These are phyloP conservation scores for Eurypyga helias DNA, from an alignment of 2,113 vertebrate genomes.

Conservation along the genomic window DNA sequence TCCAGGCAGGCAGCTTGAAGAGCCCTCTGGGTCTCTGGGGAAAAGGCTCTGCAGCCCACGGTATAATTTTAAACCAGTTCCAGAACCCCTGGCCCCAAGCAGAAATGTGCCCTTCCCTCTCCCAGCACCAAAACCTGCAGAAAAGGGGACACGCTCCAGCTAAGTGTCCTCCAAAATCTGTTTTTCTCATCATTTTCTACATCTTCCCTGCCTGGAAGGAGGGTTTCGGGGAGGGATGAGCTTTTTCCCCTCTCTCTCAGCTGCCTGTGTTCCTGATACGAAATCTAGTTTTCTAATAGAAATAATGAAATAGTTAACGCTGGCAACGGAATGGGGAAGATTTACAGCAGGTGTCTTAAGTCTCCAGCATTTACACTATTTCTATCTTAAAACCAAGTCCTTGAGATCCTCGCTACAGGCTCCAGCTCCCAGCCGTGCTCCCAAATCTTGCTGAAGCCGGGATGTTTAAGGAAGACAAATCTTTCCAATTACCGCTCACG, in stretches of 20 bases:
- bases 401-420: background rate
- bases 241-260: background rate
- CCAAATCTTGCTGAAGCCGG: background rate
- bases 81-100: background rate
- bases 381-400: background rate
- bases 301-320: background rate
- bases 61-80: background rate
- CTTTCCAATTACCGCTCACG: background rate
- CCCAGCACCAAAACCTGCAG: background rate
- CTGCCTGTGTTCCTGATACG: background rate
- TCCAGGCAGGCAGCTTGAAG: background rate
- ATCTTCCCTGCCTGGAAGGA: background rate
- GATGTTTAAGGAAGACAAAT: conserved; percentile 7
- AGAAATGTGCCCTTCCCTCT: background rate
- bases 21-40: background rate
- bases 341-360: background rate
- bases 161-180: background rate
- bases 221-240: background rate
- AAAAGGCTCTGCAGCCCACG: background rate
- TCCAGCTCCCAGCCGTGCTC: background rate
- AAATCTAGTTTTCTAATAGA: background rate
- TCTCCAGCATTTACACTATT: background rate
- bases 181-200: background rate
- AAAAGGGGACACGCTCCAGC: background rate
- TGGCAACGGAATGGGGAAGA: background rate